Conservation (phyloP, 2,113 vertebrate genomes). For the Pardalotus punctatus region DNA sequence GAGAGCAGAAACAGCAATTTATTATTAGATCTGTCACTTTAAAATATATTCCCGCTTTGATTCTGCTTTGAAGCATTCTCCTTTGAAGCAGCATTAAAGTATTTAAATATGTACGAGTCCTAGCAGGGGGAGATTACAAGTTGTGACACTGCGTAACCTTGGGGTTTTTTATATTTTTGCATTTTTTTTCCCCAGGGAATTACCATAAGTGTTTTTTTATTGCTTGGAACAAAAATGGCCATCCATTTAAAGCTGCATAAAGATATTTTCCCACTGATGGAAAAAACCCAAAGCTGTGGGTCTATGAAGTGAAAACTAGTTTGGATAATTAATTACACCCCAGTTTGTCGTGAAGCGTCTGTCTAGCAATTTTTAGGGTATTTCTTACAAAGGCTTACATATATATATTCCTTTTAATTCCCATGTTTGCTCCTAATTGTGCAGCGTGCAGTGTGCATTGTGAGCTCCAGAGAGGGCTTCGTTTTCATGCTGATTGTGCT, state of each 20-base stretch:
- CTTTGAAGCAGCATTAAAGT: slow-evolving; percentile 46
- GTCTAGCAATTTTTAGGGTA: neutral
- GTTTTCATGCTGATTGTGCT: neutral
- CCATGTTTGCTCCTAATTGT: neutral
- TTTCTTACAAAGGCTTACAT: neutral
- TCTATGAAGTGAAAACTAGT: neutral
- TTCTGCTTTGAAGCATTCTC: slow-evolving; percentile 47
- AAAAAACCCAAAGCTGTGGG: neutral
- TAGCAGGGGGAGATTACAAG: slow-evolving; percentile 58
- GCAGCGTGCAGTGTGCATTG: neutral
- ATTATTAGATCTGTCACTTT: slow-evolving; percentile 53
- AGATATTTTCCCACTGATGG: neutral
- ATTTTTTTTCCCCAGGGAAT: neutral
- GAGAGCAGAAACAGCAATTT: slow-evolving; percentile 50
- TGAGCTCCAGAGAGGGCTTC: neutral
- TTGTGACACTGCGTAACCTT: slow-evolving; percentile 51
- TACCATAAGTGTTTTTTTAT: neutral
- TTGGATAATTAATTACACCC: neutral
- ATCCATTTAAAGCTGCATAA: neutral
- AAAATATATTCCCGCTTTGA: slow-evolving; percentile 39
- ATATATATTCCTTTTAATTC: neutral
- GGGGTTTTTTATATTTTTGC: neutral
- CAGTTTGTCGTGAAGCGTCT: neutral
- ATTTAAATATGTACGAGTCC: slow-evolving; percentile 26
- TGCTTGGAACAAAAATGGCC: slow-evolving; percentile 14